Percentiles rank a stretch among this genome's conserved stretches.
Evolutionary conservation across 1,140 invertebrate genomes (phyloP).

Genomic region (Saccostrea glomerata): DNA sequence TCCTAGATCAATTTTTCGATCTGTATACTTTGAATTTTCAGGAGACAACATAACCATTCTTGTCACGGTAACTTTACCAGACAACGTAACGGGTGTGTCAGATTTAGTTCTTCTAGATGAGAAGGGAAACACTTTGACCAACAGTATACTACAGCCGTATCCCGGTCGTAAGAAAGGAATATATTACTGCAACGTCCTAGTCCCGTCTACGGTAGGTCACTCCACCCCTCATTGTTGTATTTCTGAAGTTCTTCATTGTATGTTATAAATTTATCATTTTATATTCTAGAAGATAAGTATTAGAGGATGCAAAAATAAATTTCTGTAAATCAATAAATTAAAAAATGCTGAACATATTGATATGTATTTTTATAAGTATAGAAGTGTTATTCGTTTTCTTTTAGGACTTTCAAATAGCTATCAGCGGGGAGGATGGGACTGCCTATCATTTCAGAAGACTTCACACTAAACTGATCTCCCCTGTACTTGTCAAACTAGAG

Average conservation of each 20-base stretch:
- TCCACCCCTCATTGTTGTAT: neutral
- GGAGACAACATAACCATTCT: slow-evolving; percentile 12
- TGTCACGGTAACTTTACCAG: neutral
- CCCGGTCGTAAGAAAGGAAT: neutral
- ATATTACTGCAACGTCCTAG: neutral
- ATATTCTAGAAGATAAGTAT: too few species aligned
- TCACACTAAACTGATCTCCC: slow-evolving; percentile 21
- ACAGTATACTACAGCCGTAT: neutral
- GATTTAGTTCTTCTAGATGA: neutral
- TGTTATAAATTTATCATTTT: too few species aligned
- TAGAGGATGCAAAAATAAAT: too few species aligned
- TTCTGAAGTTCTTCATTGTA: too few species aligned
- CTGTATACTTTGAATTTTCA: neutral
- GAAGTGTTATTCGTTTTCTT: neutral
- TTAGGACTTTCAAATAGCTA: slow-evolving; percentile 42
- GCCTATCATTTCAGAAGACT: slow-evolving; percentile 25
- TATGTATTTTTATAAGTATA: too few species aligned
- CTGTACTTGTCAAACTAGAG: slow-evolving; percentile 36
- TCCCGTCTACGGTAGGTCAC: neutral
- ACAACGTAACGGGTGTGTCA: neutral
- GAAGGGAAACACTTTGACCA: neutral
- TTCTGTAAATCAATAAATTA: too few species aligned
- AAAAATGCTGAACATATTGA: too few species aligned
- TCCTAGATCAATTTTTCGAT: too few species aligned
- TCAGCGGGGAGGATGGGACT: slow-evolving; percentile 37